A percentile compares a stretch with the other conserved stretches of the same genome.
Evolutionary conservation across 2,888 invertebrate species (phyloP).

Genomic region (Oligia latruncula): DNA sequence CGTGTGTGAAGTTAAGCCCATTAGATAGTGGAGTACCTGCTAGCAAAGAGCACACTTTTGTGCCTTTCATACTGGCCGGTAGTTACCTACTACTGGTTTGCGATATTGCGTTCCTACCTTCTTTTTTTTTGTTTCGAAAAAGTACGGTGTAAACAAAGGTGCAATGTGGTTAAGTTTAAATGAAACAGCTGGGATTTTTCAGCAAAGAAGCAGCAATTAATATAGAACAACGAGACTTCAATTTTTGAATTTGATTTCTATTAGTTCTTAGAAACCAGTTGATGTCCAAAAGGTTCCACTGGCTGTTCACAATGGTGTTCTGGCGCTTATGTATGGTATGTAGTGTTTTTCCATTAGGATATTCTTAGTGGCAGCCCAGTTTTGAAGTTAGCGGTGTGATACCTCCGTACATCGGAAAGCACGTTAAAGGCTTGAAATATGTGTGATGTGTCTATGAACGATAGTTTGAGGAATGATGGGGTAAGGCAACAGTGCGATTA

Average conservation of each 20-base stretch:
- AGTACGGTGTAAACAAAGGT: not conserved
- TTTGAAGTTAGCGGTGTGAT: no score
- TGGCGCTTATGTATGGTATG: not conserved
- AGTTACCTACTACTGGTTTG: conserved; percentile 50
- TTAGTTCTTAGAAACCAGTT: not conserved
- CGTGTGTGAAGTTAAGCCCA: conserved; percentile 61
- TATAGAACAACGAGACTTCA: not conserved
- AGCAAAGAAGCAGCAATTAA: not conserved
- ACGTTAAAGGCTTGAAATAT: no score
- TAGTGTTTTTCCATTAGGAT: no score
- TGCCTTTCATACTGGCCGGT: conserved; percentile 37
- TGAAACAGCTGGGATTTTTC: not conserved
- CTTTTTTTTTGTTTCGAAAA: not conserved
- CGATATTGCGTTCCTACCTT: conserved; percentile 17
- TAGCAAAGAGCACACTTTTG: conserved; percentile 56
- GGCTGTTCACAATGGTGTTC: not conserved
- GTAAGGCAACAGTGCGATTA: no score
- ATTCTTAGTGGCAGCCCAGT: no score
- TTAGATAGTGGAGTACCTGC: conserved; percentile 61
- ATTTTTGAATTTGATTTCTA: not conserved
- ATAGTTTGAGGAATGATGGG: no score
- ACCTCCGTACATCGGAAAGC: no score
- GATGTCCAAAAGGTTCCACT: not conserved
- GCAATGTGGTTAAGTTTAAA: not conserved
- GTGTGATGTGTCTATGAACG: no score